Evolutionary conservation across 2,888 invertebrate species (phyloP).

Genomic region (Megalurothrips usitatus): DNA sequence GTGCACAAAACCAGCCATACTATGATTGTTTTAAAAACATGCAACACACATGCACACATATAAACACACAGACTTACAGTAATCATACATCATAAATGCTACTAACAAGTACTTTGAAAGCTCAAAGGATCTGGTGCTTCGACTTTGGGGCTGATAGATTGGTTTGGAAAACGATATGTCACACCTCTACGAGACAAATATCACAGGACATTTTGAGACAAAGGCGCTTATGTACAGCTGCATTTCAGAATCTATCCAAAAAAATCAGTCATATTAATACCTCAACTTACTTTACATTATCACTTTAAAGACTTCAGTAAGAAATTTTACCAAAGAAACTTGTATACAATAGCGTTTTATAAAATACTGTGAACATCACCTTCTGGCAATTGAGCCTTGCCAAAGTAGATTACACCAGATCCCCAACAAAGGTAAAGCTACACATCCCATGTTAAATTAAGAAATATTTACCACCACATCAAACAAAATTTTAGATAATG

Average conservation of each 20-base stretch:
- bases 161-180: background rate
- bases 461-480: background rate
- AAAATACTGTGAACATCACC: background rate
- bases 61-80: background rate
- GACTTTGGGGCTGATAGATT: slow-evolving; percentile 1
- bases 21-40: background rate
- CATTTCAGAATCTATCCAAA: slow-evolving; percentile 2
- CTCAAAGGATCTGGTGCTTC: slow-evolving; percentile 26
- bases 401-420: slow-evolving; percentile 17
- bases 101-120: background rate
- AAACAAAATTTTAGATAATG: background rate
- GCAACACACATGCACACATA: slow-evolving; percentile 12
- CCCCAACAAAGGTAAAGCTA: slow-evolving; percentile 3
- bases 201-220: slow-evolving; percentile 3
- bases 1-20: background rate
- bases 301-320: background rate
- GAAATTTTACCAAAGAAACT: background rate
- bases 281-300: background rate
- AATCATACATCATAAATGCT: slow-evolving; percentile 16
- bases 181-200: slow-evolving; percentile 18
- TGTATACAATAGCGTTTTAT: background rate
- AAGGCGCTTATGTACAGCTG: slow-evolving; percentile 4
- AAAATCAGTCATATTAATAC: slow-evolving; percentile 9
- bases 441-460: background rate
- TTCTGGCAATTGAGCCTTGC: background rate